These are phyloP conservation scores for Jaculus jaculus DNA, from an alignment of 2,113 vertebrate genomes.

Conservation along the genomic window DNA sequence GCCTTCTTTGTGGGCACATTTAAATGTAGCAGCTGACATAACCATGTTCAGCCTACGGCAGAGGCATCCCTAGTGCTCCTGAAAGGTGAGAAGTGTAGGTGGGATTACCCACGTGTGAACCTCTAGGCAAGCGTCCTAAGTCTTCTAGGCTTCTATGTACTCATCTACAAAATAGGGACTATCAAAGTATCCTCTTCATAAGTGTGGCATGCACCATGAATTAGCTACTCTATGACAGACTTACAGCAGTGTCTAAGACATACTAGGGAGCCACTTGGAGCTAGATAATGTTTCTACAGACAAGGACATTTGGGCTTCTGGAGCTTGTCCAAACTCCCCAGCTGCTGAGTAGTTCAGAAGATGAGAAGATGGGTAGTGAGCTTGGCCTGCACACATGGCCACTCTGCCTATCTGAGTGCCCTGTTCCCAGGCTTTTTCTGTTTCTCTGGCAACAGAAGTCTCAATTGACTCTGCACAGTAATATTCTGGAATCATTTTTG, in stretches of 20 bases:
- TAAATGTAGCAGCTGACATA: neutral
- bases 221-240: neutral
- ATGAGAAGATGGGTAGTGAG: neutral
- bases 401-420: neutral
- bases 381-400: neutral
- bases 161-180: constrained; percentile 12
- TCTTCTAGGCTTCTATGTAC: constrained; percentile 23
- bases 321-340: neutral
- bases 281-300: neutral
- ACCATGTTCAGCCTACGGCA: neutral
- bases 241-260: neutral
- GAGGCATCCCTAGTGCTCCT: neutral
- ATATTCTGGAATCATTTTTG: constrained; percentile 54
- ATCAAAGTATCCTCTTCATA: neutral
- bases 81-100: neutral
- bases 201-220: neutral
- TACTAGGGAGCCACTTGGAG: neutral
- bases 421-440: constrained; percentile 35
- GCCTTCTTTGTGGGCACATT: constrained; percentile 14
- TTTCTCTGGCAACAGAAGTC: constrained; percentile 67
- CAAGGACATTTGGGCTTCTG: neutral
- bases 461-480: constrained; percentile 45
- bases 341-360: neutral
- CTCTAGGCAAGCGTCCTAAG: neutral
- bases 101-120: neutral